Conservation (phyloP, 2,113 vertebrate genomes). For the Chaetops frenatus region DNA sequence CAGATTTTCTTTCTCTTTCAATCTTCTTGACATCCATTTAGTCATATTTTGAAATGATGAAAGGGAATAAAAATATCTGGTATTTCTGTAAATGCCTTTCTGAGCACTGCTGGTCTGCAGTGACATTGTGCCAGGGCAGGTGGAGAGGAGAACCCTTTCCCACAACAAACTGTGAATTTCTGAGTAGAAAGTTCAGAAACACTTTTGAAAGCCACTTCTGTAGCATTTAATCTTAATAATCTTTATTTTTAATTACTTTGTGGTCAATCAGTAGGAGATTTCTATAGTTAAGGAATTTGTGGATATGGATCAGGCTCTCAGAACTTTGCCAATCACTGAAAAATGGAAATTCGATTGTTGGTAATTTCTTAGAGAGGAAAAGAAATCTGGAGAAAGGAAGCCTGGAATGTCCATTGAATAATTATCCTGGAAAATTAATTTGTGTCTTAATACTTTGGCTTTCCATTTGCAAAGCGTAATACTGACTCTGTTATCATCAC, state of each 20-base stretch:
- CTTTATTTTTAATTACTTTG: background rate
- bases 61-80: background rate
- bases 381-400: background rate
- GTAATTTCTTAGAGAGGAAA: background rate
- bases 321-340: background rate
- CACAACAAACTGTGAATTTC: background rate
- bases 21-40: background rate
- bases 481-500: background rate
- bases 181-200: background rate
- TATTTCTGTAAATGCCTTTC: background rate
- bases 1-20: background rate
- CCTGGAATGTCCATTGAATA: background rate
- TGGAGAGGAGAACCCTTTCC: background rate
- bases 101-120: background rate
- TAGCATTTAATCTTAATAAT: background rate
- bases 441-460: background rate
- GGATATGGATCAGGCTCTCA: background rate
- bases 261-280: background rate
- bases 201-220: background rate
- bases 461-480: background rate
- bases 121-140: background rate
- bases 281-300: background rate
- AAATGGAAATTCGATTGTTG: background rate
- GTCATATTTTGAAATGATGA: background rate
- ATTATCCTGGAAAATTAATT: background rate